phyloP scores from a whole-genome alignment of 2,797 vertebrate species.

The Enteromius treurensis region DNA sequence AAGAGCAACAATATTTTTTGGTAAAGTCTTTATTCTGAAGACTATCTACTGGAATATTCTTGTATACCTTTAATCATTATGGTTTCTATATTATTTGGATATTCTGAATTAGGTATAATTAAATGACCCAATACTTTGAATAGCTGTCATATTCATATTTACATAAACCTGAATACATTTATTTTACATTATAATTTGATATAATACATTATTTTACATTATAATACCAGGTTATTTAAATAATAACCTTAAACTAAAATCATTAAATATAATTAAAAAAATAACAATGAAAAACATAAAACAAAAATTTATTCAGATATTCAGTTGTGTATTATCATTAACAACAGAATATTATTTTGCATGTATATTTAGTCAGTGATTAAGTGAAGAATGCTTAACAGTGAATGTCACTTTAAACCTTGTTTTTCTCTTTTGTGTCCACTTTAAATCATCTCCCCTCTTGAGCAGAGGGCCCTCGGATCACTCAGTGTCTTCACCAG shows the following conservation, averaged over 20 bases:
- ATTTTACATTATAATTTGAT: no score
- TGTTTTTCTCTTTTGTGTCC: constrained; percentile 8
- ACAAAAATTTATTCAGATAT: background rate
- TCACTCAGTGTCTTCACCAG: constrained; percentile 30
- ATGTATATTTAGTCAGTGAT: background rate
- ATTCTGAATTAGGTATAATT: background rate
- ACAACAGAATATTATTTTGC: background rate
- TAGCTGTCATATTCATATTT: background rate
- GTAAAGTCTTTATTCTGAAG: background rate
- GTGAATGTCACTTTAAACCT: background rate
- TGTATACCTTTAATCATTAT: background rate
- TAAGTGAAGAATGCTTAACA: background rate
- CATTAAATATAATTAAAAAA: background rate
- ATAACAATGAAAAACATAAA: background rate
- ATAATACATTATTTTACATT: no score
- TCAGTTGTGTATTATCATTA: background rate
- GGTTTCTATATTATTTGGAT: no score
- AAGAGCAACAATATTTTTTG: background rate
- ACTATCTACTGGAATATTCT: background rate
- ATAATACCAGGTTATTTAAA: no score
- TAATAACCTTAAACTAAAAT: no score
- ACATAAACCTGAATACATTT: background rate
- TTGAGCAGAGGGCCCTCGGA: background rate
- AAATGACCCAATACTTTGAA: background rate
- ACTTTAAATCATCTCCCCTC: constrained; percentile 26